Percentiles rank a stretch among this genome's conserved stretches.
Evolutionary conservation across 2,888 invertebrate species (phyloP).

Genomic region (Stenodema calcarata): DNA sequence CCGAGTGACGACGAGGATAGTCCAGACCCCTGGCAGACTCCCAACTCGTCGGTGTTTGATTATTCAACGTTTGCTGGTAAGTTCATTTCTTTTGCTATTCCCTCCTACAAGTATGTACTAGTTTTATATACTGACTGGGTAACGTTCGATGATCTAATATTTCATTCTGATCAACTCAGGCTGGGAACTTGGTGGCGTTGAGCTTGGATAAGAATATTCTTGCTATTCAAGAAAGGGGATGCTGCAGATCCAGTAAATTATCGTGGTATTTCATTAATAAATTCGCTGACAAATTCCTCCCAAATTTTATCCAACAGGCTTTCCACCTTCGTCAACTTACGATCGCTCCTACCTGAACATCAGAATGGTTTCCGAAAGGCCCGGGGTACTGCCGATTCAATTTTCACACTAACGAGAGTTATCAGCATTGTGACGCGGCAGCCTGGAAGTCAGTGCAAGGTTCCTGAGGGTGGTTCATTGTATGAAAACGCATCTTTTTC

Average conservation of each 20-base stretch:
- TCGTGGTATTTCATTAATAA: neutral
- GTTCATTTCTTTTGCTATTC: neutral
- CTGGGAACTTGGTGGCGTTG: neutral
- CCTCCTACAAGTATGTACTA: no score
- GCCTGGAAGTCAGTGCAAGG: neutral
- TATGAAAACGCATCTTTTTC: neutral
- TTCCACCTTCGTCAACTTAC: neutral
- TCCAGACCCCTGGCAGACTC: conserved; percentile 60
- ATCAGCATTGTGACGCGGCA: neutral
- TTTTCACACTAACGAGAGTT: neutral
- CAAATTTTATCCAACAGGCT: neutral
- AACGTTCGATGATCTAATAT: no score
- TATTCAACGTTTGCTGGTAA: conserved; percentile 68
- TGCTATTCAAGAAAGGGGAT: no score
- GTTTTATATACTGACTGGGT: no score
- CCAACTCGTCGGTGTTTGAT: conserved; percentile 60
- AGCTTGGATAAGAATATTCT: neutral
- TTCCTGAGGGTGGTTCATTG: neutral
- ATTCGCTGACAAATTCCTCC: neutral
- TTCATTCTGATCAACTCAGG: no score
- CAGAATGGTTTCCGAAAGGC: neutral
- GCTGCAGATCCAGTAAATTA: neutral
- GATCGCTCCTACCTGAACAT: neutral
- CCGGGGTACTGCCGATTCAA: neutral
- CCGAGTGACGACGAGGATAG: conserved; percentile 63